A percentile compares a stretch with the other conserved stretches of the same genome.
Evolutionary conservation across 2,113 vertebrate species (phyloP).

Genomic region (Seriola dumerili): DNA sequence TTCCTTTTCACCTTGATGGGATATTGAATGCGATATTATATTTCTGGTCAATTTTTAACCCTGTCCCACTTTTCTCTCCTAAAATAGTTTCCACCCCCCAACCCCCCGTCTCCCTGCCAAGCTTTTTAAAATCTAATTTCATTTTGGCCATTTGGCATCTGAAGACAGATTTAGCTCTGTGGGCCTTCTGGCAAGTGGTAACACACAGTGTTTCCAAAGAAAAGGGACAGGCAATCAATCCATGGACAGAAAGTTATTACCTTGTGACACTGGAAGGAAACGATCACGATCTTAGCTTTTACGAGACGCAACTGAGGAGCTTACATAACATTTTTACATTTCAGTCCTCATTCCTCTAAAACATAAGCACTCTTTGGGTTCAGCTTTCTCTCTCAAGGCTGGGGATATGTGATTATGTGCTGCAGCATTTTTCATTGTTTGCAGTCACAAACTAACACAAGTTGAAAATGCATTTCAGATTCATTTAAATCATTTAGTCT

Average conservation of each 20-base stretch:
- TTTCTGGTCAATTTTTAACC: constrained; percentile 55
- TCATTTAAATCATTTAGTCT: constrained; percentile 10
- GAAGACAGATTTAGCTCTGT: constrained; percentile 59
- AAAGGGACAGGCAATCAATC: constrained; percentile 56
- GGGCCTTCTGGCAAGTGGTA: constrained; percentile 57
- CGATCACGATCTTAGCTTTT: constrained; percentile 33
- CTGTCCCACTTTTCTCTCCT: constrained; percentile 57
- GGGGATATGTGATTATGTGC: not conserved
- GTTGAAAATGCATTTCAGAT: constrained; percentile 5
- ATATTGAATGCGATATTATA: constrained; percentile 25
- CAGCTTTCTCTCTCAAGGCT: not conserved
- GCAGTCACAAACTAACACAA: not conserved
- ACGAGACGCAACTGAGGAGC: not conserved
- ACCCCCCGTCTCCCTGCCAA: constrained; percentile 21
- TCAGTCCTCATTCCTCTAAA: not conserved
- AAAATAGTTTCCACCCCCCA: constrained; percentile 58
- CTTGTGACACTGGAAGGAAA: constrained; percentile 36
- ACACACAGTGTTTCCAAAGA: constrained; percentile 46
- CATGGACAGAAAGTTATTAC: constrained; percentile 44
- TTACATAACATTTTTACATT: constrained; percentile 5
- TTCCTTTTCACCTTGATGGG: constrained; percentile 40
- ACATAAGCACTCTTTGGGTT: not conserved
- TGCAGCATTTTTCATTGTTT: constrained; percentile 8
- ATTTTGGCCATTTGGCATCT: constrained; percentile 67
- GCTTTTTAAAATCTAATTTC: constrained; percentile 60